Evolutionary conservation across 2,797 vertebrate species (phyloP), one percentile per base, ranked within the genome.

Genomic region (Euphonia xanthogaster): DNA sequence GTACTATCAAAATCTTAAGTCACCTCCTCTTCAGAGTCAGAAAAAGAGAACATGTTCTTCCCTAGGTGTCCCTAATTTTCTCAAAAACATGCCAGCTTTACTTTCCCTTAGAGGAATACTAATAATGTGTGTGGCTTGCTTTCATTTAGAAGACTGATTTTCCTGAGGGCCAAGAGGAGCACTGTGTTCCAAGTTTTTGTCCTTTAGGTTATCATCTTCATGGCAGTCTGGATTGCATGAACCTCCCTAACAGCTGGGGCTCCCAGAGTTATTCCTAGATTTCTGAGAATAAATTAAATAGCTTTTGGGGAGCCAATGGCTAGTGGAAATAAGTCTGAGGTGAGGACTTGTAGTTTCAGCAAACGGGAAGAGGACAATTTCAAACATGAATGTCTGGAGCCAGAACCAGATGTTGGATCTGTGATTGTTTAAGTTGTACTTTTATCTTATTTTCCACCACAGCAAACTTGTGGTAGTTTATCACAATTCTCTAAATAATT

Each of bases 1-100:
- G 27, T 74, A 2, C 12, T 18, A 3, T 47, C 16, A 70, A 70
- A 90, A 44, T 71, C 51, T 74, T 51, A 70, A 75, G 23, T 22
- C 0, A 0, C 11, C 2, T 39, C 4, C 18, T 90, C 12, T 86
- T 88, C 48, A 88, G 28, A 51, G 1, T 37, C 23, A 50, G 37
- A 55, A 66, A 51, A 78, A 67, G 33, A 44, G 20, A 79, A 37
- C 3, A 8, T 4, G 2, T 53, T 80, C 30, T 83, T 50, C 17
- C 42, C 19, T 42, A 50, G 24, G 8, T 1, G 3, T 28, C 8
- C 33, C 28, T 33, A 20, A 63, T 75, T 60, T 62, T 72, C 30
- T 74, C 48, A 25, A 67, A 77, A 60, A 18, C 5, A 10, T 15
- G 0, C 10, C 33, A 60, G 7, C 2, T 85, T 68, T 60, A 9